Evolutionary conservation across 2,113 vertebrate genomes (phyloP), one percentile per base, ranked within the genome.

Genomic region (Crypturellus undulatus): DNA sequence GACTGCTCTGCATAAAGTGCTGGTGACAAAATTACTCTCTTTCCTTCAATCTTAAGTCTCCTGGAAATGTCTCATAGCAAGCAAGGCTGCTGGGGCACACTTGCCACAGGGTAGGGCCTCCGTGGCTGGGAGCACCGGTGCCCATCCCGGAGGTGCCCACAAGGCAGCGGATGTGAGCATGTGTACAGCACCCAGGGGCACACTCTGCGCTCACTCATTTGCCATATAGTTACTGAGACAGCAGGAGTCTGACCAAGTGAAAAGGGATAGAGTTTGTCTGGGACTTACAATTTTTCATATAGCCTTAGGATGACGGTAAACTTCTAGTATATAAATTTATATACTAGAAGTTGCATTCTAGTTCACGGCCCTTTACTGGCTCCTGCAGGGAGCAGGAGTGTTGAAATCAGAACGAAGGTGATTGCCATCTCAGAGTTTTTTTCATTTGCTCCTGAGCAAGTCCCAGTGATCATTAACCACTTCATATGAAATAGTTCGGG

Each of bases 41-140:
- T 79, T 16, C 26, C 79, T 72, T 96, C 76, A 40, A 65, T 95
- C 90, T 79, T 91, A 47, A 76, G 40, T 60, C 91, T 94, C 90
- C 89, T 92, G 79, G 26, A 90, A 70, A 42, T 30, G 40, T 43
- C 84, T 63, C 84, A 49, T 96, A 95, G 94, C 95, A 93, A 83
- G 64, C 86, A 93, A 77, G 36, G 71, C 18, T 96, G 93, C 93
- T 93, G 95, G 94, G 84, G 97, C 94, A 94, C 90, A 72, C 58
- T 34, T 6, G 1, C 34, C 64, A 40, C 15, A 51, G 77, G n/a
- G 4, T 38, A 56, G 94, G 65, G 93, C 65, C 92, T 77, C 77
- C 94, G 56, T 0, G 12, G 47, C 69, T 73, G 93, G 78, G 58
- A 64, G 24, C 6, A 54, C 77, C 26, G 9, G 43, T 90, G 92